These are phyloP conservation scores for Miltochrista miniata DNA, from an alignment of 2,888 invertebrate genomes.

Conservation along the genomic window DNA sequence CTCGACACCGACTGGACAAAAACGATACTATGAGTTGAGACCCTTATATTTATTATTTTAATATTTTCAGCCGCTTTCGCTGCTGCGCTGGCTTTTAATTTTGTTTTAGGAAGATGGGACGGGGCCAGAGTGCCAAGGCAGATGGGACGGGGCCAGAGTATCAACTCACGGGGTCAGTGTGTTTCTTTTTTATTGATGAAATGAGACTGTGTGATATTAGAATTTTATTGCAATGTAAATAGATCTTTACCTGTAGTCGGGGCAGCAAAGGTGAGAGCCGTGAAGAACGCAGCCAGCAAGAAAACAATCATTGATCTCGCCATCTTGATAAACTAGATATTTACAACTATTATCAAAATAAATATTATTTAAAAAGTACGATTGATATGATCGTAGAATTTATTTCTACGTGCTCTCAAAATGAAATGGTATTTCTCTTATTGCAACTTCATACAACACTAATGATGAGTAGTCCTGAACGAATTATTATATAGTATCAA, in stretches of 20 bases:
- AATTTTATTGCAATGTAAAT: not conserved
- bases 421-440: not conserved
- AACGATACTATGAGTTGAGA: no score
- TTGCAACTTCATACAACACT: not conserved
- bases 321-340: not conserved
- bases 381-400: not conserved
- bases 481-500: not conserved
- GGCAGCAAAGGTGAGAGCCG: not conserved
- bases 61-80: no score
- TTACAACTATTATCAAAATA: not conserved
- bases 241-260: constrained; percentile 1
- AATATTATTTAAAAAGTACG: not conserved
- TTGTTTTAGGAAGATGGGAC: no score
- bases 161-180: no score
- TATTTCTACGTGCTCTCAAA: not conserved
- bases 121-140: no score
- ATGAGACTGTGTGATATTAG: no score
- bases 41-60: no score
- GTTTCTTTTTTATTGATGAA: no score
- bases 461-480: not conserved
- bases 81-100: no score
- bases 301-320: not conserved
- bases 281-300: not conserved
- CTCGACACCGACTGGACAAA: no score
- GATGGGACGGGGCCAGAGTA: no score